phyloP scores from a whole-genome alignment of 2,113 vertebrate genomes.

The Turnix velox region DNA sequence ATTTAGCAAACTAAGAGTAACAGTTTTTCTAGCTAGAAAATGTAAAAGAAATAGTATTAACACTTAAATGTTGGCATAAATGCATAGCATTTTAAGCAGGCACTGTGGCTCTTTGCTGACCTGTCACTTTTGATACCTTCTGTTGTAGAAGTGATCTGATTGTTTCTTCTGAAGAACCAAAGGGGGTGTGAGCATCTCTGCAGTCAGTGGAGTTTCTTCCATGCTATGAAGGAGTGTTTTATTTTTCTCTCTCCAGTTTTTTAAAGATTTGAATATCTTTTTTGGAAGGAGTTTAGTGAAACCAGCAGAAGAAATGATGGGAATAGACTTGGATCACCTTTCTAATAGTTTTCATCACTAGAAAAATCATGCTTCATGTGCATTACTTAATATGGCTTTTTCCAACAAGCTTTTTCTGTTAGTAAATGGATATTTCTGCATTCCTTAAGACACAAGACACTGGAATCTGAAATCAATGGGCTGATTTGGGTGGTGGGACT shows the following conservation, averaged over 20 bases:
- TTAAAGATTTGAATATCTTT: constrained; percentile 69
- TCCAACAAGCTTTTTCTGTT: constrained; percentile 67
- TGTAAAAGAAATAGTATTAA: background rate
- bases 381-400: constrained; percentile 70
- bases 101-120: constrained; percentile 8
- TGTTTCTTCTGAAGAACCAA: constrained; percentile 71
- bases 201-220: constrained; percentile 64
- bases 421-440: constrained; percentile 70
- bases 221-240: constrained; percentile 67
- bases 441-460: constrained; percentile 65
- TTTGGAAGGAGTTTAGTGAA: constrained; percentile 73
- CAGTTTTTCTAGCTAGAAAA: background rate
- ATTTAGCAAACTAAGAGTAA: background rate
- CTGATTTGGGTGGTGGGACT: constrained; percentile 47
- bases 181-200: constrained; percentile 64
- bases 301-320: constrained; percentile 68
- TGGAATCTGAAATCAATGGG: constrained; percentile 66
- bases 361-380: constrained; percentile 69
- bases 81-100: background rate
- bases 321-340: constrained; percentile 69
- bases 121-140: constrained; percentile 47
- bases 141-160: constrained; percentile 86
- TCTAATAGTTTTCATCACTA: constrained; percentile 70
- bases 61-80: background rate
- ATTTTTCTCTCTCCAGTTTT: constrained; percentile 66